A percentile compares a stretch with the other conserved stretches of the same genome.
Conservation (phyloP, 2,888 invertebrate genomes). For the Patella ulyssiponensis region DNA sequence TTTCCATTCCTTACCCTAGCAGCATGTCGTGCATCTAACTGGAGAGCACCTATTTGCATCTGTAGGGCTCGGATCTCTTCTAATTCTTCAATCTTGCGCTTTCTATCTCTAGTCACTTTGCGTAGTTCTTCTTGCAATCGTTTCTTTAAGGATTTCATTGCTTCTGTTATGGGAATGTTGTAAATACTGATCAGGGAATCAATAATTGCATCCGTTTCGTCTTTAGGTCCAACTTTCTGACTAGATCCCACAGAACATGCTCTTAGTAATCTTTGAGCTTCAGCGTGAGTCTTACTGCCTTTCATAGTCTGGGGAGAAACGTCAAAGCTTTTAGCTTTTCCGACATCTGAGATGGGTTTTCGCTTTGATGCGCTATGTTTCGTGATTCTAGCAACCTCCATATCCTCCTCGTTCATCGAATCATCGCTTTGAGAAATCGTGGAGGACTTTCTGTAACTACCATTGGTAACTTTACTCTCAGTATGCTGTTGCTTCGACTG, state of each 20-base stretch:
- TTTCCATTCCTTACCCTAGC: slow-evolving; percentile 29
- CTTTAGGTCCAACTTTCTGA: slow-evolving; percentile 47
- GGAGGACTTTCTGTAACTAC: slow-evolving; percentile 13
- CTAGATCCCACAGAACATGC: slow-evolving; percentile 24
- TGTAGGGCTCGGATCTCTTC: slow-evolving; percentile 71
- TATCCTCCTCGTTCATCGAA: slow-evolving; percentile 62
- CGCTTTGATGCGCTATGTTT: slow-evolving; percentile 31
- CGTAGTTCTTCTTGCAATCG: slow-evolving; percentile 74
- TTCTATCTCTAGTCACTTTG: slow-evolving; percentile 71
- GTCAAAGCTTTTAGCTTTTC: slow-evolving; percentile 43
- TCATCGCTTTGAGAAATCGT: slow-evolving; percentile 53
- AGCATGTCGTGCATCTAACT: slow-evolving; percentile 45
- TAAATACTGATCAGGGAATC: slow-evolving; percentile 65
- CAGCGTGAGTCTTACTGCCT: background rate
- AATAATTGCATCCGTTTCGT: slow-evolving; percentile 64
- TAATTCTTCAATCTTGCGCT: slow-evolving; percentile 72
- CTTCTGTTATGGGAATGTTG: slow-evolving; percentile 67
- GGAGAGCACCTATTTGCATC: slow-evolving; percentile 62
- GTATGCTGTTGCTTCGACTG: slow-evolving; percentile 23
- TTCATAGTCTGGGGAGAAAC: slow-evolving; percentile 22
- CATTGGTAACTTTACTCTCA: background rate
- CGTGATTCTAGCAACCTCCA: slow-evolving; percentile 57
- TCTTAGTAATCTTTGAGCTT: slow-evolving; percentile 14
- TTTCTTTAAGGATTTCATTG: slow-evolving; percentile 68
- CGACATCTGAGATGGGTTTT: slow-evolving; percentile 32